Percentiles rank a stretch among this genome's conserved stretches.
Conservation (phyloP, 64 coral and sea anemone genomes). For the Orbicella faveolata region DNA sequence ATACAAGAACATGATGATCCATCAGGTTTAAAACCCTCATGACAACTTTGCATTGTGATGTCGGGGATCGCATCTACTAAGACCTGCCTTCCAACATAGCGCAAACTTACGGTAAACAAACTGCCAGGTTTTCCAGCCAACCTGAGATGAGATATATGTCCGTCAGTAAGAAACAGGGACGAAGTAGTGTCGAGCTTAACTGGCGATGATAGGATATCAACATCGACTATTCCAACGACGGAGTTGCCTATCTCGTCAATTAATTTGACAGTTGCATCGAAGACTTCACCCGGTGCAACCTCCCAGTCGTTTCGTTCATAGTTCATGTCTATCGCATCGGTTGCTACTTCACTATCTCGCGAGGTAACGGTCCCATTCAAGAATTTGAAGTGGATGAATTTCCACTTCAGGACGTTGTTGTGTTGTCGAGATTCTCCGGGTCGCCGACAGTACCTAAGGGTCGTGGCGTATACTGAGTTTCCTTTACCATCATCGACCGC, state of each 20-base stretch:
- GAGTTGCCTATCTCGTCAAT: slow-evolving; percentile 65
- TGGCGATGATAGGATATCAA: neutral
- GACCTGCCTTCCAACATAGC: neutral
- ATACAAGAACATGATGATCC: slow-evolving; percentile 45
- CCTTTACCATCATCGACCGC: slow-evolving; percentile 37
- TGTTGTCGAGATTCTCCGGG: slow-evolving; percentile 40
- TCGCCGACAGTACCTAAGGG: slow-evolving; percentile 62
- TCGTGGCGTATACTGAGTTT: slow-evolving; percentile 68
- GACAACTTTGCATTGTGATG: slow-evolving; percentile 25
- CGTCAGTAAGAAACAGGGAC: neutral
- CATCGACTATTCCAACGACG: slow-evolving; percentile 73
- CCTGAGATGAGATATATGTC: neutral
- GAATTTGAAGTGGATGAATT: slow-evolving; percentile 53
- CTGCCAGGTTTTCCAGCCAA: neutral
- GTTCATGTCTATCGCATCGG: slow-evolving; percentile 66
- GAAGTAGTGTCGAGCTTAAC: neutral
- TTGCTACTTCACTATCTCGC: slow-evolving; percentile 49
- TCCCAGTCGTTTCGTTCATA: slow-evolving; percentile 53
- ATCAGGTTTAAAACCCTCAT: slow-evolving; percentile 43
- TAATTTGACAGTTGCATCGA: slow-evolving; percentile 58
- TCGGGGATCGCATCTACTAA: neutral
- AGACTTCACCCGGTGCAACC: slow-evolving; percentile 73
- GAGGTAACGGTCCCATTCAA: slow-evolving; percentile 11
- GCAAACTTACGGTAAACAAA: neutral
- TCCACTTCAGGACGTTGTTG: slow-evolving; percentile 72